Evolutionary conservation across 2,888 invertebrate species (phyloP).

Genomic region (Melipona bicolor): DNA sequence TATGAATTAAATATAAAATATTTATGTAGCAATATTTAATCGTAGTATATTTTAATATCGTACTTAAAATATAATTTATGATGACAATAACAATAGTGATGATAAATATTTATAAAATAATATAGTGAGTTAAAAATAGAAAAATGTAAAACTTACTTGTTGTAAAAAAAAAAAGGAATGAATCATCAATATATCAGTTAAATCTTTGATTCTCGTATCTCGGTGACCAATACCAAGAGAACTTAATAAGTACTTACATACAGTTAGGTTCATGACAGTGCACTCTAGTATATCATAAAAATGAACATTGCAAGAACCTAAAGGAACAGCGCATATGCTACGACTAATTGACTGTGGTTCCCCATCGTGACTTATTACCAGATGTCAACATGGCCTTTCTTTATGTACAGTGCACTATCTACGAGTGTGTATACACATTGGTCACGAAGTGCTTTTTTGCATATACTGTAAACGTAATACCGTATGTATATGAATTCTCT

Average conservation of each 20-base stretch:
- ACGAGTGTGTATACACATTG: not conserved
- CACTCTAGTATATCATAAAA: not conserved
- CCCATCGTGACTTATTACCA: conserved; percentile 70
- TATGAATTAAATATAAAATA: too few relatives aligned
- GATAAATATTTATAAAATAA: not conserved
- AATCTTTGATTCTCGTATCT: not conserved
- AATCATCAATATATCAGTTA: not conserved
- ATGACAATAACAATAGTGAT: not conserved
- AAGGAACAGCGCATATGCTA: conserved; percentile 37
- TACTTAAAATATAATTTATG: too few relatives aligned
- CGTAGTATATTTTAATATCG: not conserved
- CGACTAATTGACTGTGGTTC: conserved; percentile 70
- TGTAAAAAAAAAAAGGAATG: not conserved
- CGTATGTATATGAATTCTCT: not conserved
- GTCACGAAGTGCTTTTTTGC: not conserved
- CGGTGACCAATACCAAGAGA: not conserved
- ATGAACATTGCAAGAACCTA: not conserved
- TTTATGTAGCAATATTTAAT: too few relatives aligned
- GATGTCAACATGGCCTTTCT: conserved; percentile 12
- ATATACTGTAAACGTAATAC: not conserved
- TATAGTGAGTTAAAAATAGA: not conserved
- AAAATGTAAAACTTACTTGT: not conserved
- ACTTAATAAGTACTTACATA: not conserved
- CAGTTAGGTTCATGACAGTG: not conserved
- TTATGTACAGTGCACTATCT: not conserved